Conservation (phyloP, 1,140 invertebrate genomes). For the Copidosoma floridanum region DNA sequence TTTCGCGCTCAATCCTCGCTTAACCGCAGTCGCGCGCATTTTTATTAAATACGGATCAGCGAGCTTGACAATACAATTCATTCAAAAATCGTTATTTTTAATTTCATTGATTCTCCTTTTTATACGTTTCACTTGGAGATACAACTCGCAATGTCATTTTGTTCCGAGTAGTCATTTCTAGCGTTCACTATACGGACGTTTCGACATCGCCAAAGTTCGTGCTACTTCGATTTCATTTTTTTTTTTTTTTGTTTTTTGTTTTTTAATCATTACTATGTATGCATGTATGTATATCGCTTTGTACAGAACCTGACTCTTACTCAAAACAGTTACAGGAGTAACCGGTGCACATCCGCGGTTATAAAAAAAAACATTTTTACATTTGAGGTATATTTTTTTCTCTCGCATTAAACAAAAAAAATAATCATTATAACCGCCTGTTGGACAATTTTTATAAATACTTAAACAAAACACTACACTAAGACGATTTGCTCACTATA, state of each 20-base stretch:
- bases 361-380: no score
- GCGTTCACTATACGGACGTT: not conserved
- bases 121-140: conserved; percentile 7
- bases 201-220: conserved; percentile 3
- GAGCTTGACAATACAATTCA: conserved; percentile 16
- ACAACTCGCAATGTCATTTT: conserved; percentile 11
- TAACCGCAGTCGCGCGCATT: conserved; percentile 21
- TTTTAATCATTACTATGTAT: no score
- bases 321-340: conserved; percentile 9
- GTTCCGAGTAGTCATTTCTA: no score
- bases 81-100: conserved; percentile 17
- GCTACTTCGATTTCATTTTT: conserved; percentile 15
- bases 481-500: not conserved
- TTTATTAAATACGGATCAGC: conserved; percentile 16
- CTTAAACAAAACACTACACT: conserved; percentile 8
- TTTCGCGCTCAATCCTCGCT: conserved; percentile 38
- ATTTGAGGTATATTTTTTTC: no score
- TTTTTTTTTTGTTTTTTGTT: no score
- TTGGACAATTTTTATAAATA: conserved; percentile 11
- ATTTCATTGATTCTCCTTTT: conserved; percentile 3
- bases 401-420: no score
- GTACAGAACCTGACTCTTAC: conserved; percentile 22
- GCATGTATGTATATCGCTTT: conserved; percentile 18
- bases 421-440: no score
- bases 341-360: no score